Evolutionary conservation across 2,113 vertebrate species (phyloP).

Genomic region (Callaeas wilsoni): DNA sequence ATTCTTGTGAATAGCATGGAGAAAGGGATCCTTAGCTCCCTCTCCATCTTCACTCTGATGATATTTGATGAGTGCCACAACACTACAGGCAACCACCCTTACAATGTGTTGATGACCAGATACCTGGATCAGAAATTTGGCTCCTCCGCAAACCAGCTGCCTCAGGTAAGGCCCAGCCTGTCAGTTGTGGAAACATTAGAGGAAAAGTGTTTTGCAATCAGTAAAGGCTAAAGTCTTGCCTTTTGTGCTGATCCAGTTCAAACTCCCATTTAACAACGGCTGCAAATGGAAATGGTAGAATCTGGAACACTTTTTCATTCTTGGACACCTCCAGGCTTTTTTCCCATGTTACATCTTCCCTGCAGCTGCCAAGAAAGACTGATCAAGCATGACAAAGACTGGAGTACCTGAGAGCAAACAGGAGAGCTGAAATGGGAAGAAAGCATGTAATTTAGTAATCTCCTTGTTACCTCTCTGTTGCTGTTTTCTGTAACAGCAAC

Average conservation of each 20-base stretch:
- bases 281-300: neutral
- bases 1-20: slow-evolving; percentile 76
- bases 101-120: slow-evolving; percentile 77
- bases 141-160: slow-evolving; percentile 24
- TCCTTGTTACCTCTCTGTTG: neutral
- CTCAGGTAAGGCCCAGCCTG: slow-evolving; percentile 66
- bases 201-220: neutral
- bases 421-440: neutral
- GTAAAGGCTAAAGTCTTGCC: neutral
- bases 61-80: slow-evolving; percentile 87
- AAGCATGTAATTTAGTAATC: neutral
- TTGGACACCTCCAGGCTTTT: neutral
- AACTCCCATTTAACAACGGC: neutral
- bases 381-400: neutral
- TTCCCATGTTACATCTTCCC: neutral
- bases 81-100: slow-evolving; percentile 77
- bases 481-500: neutral
- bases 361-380: neutral
- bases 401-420: neutral
- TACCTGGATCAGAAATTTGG: slow-evolving; percentile 76
- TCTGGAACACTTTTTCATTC: neutral
- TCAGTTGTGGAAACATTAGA: neutral
- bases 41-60: slow-evolving; percentile 77
- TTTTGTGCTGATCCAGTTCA: neutral
- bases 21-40: slow-evolving; percentile 50